Percentiles rank a stretch among this genome's conserved stretches.
These are phyloP conservation scores for Mesorhabditis spiculigera DNA, from an alignment of 2,888 invertebrate species.

Conservation along the genomic window DNA sequence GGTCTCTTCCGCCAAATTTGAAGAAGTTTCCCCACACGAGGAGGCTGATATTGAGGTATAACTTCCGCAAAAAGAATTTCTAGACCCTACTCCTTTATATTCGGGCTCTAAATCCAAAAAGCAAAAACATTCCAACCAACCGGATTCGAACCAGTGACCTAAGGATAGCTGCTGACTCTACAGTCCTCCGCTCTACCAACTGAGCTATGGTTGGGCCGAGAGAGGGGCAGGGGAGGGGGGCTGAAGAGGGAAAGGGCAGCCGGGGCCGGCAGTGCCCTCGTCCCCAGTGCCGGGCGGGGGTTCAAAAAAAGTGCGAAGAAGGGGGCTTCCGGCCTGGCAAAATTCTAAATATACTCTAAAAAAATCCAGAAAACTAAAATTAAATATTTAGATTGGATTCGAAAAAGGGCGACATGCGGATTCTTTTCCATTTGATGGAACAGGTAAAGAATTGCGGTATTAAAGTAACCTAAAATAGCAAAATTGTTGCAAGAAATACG, in stretches of 20 bases:
- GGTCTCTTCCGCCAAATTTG: slow-evolving; percentile 39
- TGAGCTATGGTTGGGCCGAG: slow-evolving; percentile 18
- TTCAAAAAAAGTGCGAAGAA: too few species aligned
- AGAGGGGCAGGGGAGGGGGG: slow-evolving; percentile 11
- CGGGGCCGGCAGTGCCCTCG: too few species aligned
- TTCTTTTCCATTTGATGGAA: slow-evolving; percentile 51
- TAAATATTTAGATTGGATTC: slow-evolving; percentile 45
- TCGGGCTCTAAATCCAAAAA: not conserved
- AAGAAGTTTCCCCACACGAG: slow-evolving; percentile 20
- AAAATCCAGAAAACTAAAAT: not conserved
- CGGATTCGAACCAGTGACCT: slow-evolving; percentile 20
- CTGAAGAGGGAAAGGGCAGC: slow-evolving; percentile 12
- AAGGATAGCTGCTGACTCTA: slow-evolving; percentile 17
- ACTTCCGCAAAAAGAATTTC: not conserved
- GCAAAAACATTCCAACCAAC: slow-evolving; percentile 2
- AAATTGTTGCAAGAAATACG: too few species aligned
- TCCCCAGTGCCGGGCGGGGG: too few species aligned
- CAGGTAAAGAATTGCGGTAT: slow-evolving; percentile 21
- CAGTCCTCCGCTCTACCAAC: slow-evolving; percentile 26
- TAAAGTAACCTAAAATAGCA: too few species aligned
- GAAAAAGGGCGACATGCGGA: slow-evolving; percentile 49
- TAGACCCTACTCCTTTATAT: too few species aligned
- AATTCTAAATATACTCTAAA: not conserved
- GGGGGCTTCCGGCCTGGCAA: too few species aligned
- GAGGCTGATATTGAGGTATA: slow-evolving; percentile 8